Conservation (phyloP, 2,888 invertebrate species). For the Eupeodes luniger region DNA sequence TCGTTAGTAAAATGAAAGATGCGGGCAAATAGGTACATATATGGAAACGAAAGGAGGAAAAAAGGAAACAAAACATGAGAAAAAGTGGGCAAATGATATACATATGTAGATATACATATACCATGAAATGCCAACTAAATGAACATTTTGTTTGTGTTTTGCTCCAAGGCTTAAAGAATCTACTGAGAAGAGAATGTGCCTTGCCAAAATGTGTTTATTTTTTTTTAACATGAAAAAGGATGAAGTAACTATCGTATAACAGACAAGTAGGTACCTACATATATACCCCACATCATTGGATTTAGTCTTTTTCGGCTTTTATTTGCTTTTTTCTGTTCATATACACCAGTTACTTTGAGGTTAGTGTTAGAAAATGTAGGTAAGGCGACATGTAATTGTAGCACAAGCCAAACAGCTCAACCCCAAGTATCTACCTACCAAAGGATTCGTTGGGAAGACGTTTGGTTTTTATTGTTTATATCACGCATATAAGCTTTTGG, state of each 20-base stretch:
- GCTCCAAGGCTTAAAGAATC: conserved; percentile 38
- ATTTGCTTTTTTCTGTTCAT: conserved; percentile 32
- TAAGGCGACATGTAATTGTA: conserved; percentile 10
- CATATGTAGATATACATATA: background rate
- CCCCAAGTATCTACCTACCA: too few species aligned
- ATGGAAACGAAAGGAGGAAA: background rate
- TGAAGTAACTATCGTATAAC: conserved; percentile 54
- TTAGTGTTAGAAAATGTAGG: conserved; percentile 3
- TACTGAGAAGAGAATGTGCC: background rate
- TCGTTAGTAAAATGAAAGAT: conserved; percentile 63
- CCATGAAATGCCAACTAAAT: conserved; percentile 62
- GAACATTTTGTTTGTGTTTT: conserved; percentile 61
- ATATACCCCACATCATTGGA: conserved; percentile 11
- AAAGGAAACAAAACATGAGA: conserved; percentile 39
- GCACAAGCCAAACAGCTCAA: too few species aligned
- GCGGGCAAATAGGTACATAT: conserved; percentile 19
- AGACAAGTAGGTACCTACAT: background rate
- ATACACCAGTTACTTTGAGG: conserved; percentile 40
- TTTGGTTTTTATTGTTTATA: too few species aligned
- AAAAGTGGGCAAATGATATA: conserved; percentile 44
- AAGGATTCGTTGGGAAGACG: too few species aligned
- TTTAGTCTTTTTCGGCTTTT: conserved; percentile 18
- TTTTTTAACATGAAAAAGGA: conserved; percentile 42
- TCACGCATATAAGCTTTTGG: too few species aligned
- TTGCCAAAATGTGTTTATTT: conserved; percentile 44